A percentile compares a stretch with the other conserved stretches of the same genome.
phyloP scores from a whole-genome alignment of 1,140 invertebrate species.

The Lerema accius region DNA sequence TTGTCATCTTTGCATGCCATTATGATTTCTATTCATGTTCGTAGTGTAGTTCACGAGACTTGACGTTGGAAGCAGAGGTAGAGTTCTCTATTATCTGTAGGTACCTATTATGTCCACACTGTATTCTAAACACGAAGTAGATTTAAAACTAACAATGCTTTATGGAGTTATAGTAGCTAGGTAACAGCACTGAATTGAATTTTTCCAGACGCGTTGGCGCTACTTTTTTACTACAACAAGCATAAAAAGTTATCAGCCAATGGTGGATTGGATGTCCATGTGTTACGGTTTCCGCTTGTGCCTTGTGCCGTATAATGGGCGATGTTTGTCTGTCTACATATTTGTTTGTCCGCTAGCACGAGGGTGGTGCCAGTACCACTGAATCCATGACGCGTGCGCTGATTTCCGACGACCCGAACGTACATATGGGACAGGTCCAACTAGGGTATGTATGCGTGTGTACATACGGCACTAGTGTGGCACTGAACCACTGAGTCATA shows the following conservation, averaged over 20 bases:
- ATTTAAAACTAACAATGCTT: slow-evolving; percentile 71
- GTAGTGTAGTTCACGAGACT: slow-evolving; percentile 48
- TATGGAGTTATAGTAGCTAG: slow-evolving; percentile 52
- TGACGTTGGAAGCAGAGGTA: slow-evolving; percentile 31
- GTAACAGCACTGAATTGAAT: slow-evolving; percentile 37
- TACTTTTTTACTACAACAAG: slow-evolving; percentile 81
- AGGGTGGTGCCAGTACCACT: slow-evolving; percentile 94
- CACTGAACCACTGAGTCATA: slow-evolving; percentile 41
- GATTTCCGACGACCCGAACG: slow-evolving; percentile 94
- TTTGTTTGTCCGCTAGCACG: slow-evolving; percentile 90
- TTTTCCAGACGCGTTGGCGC: slow-evolving; percentile 64
- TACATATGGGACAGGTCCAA: slow-evolving; percentile 93
- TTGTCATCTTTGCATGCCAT: slow-evolving; percentile 75
- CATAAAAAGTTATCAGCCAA: slow-evolving; percentile 42
- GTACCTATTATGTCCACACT: slow-evolving; percentile 45
- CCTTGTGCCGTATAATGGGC: slow-evolving; percentile 85
- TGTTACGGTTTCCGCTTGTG: slow-evolving; percentile 49
- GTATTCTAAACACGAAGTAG: slow-evolving; percentile 64
- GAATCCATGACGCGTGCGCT: slow-evolving; percentile 96
- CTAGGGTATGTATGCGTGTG: slow-evolving; percentile 91
- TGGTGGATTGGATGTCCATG: slow-evolving; percentile 79
- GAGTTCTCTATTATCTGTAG: slow-evolving; percentile 30
- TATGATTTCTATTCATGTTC: slow-evolving; percentile 62
- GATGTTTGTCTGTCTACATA: slow-evolving; percentile 77
- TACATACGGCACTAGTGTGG: slow-evolving; percentile 74